Evolutionary conservation across 2,888 invertebrate genomes (phyloP).

Genomic region (Eupithecia tripunctaria): DNA sequence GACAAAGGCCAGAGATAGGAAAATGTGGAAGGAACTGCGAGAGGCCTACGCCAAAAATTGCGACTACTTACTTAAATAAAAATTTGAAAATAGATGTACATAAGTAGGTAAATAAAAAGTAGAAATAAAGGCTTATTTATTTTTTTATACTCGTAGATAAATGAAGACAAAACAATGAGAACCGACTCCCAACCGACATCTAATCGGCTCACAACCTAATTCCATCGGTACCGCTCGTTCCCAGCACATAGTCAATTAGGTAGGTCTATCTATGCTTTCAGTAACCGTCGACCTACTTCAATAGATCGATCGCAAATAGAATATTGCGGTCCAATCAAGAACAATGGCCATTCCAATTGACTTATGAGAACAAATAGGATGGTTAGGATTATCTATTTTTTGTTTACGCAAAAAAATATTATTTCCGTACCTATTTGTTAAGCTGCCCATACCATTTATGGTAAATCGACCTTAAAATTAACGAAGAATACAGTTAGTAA

Average conservation of each 20-base stretch:
- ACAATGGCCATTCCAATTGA: not conserved
- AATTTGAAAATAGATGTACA: too few species aligned
- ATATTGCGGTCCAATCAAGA: not conserved
- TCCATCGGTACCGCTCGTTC: not conserved
- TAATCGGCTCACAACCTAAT: not conserved
- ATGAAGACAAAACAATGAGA: not conserved
- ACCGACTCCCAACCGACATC: not conserved
- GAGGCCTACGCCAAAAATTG: too few species aligned
- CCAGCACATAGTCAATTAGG: not conserved
- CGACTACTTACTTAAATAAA: too few species aligned
- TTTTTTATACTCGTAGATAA: not conserved
- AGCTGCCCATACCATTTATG: not conserved
- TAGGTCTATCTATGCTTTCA: not conserved
- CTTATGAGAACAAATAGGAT: not conserved
- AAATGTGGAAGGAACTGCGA: too few species aligned
- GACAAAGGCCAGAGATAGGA: too few species aligned
- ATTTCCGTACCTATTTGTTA: not conserved
- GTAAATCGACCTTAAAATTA: not conserved
- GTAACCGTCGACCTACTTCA: slow-evolving; percentile 5
- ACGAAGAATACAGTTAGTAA: not conserved
- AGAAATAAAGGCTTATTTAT: too few species aligned
- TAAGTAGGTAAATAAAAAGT: too few species aligned
- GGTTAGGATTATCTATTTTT: not conserved
- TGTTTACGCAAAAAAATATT: not conserved
- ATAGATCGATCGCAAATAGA: slow-evolving; percentile 5